Percentiles rank a stretch among this genome's conserved stretches.
Evolutionary conservation across 2,888 invertebrate genomes (phyloP).

Genomic region (Amiota minor): DNA sequence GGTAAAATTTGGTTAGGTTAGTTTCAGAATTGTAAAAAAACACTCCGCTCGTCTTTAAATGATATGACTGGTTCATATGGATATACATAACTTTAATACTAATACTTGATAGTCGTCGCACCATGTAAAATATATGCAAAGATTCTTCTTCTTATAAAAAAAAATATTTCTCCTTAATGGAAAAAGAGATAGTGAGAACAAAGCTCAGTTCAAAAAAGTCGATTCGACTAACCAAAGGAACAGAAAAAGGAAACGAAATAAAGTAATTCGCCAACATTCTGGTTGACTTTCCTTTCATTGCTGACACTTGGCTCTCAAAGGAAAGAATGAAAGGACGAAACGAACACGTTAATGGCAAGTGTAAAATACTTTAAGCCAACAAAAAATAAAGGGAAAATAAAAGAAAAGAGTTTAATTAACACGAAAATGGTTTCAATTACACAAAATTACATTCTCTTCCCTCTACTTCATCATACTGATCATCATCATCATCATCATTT

Average conservation of each 20-base stretch:
- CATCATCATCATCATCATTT: background rate
- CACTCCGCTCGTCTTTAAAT: too few species aligned
- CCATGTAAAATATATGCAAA: too few species aligned
- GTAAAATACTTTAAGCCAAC: constrained; percentile 64
- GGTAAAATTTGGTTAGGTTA: too few species aligned
- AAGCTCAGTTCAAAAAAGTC: too few species aligned
- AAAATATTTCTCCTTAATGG: too few species aligned
- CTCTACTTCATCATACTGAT: constrained; percentile 36
- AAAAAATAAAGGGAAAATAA: background rate
- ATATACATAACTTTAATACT: too few species aligned
- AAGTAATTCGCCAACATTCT: constrained; percentile 14
- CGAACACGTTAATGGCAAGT: constrained; percentile 63
- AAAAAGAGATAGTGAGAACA: too few species aligned
- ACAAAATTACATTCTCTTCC: constrained; percentile 64
- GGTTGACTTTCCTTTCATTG: constrained; percentile 64
- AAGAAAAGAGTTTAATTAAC: constrained; percentile 65
- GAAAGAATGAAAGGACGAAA: too few species aligned
- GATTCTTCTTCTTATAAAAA: too few species aligned
- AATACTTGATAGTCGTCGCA: too few species aligned
- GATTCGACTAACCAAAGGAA: background rate
- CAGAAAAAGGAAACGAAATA: background rate
- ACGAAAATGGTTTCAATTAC: constrained; percentile 67
- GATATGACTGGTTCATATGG: too few species aligned
- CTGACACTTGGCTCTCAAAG: constrained; percentile 50
- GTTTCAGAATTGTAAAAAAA: too few species aligned